Percentiles rank a stretch among this genome's conserved stretches.
phyloP scores from a whole-genome alignment of 2,797 vertebrate genomes.

The Bucorvus abyssinicus region DNA sequence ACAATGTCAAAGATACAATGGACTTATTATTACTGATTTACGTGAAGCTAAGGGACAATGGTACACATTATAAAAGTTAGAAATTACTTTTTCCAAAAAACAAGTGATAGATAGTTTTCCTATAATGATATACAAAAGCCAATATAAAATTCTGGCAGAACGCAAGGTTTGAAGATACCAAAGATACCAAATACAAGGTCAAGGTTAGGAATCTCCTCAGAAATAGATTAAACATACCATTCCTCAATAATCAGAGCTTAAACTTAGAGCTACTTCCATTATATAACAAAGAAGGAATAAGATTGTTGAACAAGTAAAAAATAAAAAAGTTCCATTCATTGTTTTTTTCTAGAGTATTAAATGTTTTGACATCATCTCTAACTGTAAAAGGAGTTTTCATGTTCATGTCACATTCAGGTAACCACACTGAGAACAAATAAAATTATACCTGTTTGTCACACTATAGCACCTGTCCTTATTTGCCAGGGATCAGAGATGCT shows the following conservation, averaged over 20 bases:
- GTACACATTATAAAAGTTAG: background rate
- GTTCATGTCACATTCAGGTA: background rate
- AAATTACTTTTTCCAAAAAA: background rate
- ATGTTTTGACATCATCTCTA: background rate
- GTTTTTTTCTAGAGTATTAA: background rate
- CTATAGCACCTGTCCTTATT: background rate
- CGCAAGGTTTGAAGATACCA: background rate
- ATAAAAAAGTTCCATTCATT: background rate
- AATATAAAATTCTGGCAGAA: background rate
- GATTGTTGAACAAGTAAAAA: background rate
- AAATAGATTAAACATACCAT: background rate
- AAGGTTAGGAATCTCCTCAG: background rate
- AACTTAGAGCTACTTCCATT: background rate
- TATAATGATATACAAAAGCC: background rate
- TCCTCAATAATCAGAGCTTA: background rate
- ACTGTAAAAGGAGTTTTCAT: background rate
- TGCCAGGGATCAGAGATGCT: slow-evolving; percentile 3
- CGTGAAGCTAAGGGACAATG: background rate
- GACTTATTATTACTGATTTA: background rate
- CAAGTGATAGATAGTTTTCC: background rate
- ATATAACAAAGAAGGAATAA: background rate
- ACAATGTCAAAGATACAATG: background rate
- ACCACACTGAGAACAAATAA: background rate
- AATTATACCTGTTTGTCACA: background rate
- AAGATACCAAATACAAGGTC: background rate